Evolutionary conservation across 1,140 invertebrate genomes (phyloP).

Genomic region (Tyrophagus putrescentiae): DNA sequence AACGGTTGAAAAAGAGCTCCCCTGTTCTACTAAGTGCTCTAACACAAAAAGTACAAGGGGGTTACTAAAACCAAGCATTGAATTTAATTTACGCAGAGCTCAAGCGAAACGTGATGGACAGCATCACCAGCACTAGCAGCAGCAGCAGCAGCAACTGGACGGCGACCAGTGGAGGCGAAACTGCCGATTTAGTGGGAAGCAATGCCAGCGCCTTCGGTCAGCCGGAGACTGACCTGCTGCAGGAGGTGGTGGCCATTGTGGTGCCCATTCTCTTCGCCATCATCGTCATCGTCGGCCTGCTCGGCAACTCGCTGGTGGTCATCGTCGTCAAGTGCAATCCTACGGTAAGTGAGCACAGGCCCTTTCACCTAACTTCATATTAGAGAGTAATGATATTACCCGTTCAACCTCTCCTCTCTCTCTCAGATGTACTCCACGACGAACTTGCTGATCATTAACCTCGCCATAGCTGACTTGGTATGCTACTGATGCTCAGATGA

Average conservation of each 20-base stretch:
- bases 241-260: slow-evolving; percentile 31
- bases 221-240: background rate
- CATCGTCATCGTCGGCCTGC: slow-evolving; percentile 66
- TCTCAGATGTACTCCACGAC: slow-evolving; percentile 82
- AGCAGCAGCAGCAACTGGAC: background rate
- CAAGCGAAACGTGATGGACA: background rate
- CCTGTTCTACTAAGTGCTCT: no score
- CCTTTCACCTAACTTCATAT: no score
- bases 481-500: no score
- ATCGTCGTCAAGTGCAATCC: slow-evolving; percentile 43
- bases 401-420: slow-evolving; percentile 51
- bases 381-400: no score
- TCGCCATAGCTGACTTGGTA: slow-evolving; percentile 74
- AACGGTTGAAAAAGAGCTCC: no score
- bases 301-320: slow-evolving; percentile 69
- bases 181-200: background rate
- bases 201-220: background rate
- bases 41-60: no score
- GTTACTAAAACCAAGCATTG: no score
- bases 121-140: background rate
- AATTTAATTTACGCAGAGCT: no score
- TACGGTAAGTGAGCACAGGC: no score
- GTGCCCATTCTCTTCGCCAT: slow-evolving; percentile 74
- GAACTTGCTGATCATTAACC: slow-evolving; percentile 74
- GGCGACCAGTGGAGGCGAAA: background rate